Percentiles rank a stretch among this genome's conserved stretches.
Conservation (phyloP, 2,113 vertebrate genomes). For the Planiliza haematocheilus region DNA sequence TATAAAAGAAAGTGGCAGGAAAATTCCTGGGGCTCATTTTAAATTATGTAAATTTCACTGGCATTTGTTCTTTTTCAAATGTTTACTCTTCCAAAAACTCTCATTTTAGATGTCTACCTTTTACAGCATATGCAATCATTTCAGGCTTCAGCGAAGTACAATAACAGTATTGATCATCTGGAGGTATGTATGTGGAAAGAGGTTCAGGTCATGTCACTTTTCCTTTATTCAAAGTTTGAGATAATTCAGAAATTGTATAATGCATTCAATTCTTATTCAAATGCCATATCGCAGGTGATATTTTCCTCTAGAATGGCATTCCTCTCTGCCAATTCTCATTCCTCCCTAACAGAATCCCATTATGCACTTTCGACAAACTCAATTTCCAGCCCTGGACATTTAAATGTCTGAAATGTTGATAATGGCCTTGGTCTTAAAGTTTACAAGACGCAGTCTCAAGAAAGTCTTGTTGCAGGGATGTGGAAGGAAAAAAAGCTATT, state of each 20-base stretch:
- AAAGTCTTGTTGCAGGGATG: background rate
- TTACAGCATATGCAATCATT: slow-evolving; percentile 73
- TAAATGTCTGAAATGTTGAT: slow-evolving; percentile 59
- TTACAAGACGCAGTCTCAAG: slow-evolving; percentile 37
- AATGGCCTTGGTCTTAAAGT: slow-evolving; percentile 49
- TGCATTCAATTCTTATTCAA: slow-evolving; percentile 71
- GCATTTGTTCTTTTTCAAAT: slow-evolving; percentile 70
- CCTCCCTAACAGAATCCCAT: slow-evolving; percentile 53
- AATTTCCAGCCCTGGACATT: slow-evolving; percentile 60
- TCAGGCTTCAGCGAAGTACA: slow-evolving; percentile 78
- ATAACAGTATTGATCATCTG: slow-evolving; percentile 76
- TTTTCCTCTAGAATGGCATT: slow-evolving; percentile 68
- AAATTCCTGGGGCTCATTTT: slow-evolving; percentile 42
- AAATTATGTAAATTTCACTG: slow-evolving; percentile 72
- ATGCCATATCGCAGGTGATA: slow-evolving; percentile 70
- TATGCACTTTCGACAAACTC: slow-evolving; percentile 63
- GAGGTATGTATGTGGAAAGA: slow-evolving; percentile 43
- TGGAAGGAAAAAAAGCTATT: background rate
- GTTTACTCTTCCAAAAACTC: slow-evolving; percentile 68
- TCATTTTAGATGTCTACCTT: slow-evolving; percentile 73
- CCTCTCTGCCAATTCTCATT: slow-evolving; percentile 52
- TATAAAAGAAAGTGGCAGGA: slow-evolving; percentile 42
- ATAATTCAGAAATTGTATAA: slow-evolving; percentile 60
- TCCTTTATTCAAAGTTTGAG: slow-evolving; percentile 68
- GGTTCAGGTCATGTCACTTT: slow-evolving; percentile 53